phyloP scores from a whole-genome alignment of 2,113 vertebrate species.

The Oreochromis aureus region DNA sequence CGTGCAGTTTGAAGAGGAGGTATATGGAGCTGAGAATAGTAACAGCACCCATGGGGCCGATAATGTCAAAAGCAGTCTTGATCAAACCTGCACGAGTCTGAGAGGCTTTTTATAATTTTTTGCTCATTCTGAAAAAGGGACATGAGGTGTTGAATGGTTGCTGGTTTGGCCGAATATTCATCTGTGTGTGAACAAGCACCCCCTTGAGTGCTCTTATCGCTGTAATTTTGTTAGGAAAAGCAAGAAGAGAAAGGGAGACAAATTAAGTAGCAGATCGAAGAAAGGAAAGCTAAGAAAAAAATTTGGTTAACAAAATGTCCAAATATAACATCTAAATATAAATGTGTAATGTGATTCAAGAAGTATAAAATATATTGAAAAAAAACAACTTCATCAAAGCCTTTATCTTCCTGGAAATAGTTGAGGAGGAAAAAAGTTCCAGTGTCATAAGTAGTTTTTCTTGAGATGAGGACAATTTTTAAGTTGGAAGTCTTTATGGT shows the following conservation, averaged over 20 bases:
- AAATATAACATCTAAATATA: background rate
- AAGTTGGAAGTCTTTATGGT: background rate
- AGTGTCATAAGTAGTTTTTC: background rate
- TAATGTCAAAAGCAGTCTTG: conserved; percentile 32
- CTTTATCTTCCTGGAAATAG: background rate
- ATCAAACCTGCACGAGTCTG: conserved; percentile 8
- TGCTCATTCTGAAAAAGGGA: background rate
- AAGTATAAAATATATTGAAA: background rate
- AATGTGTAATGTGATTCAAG: background rate
- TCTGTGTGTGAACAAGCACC: conserved; percentile 5
- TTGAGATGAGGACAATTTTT: background rate
- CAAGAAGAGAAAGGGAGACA: background rate
- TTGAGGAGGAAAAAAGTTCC: background rate
- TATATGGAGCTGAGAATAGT: conserved; percentile 11
- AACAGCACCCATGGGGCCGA: background rate
- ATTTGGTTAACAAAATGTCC: background rate
- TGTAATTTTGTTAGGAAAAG: background rate
- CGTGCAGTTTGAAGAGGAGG: conserved; percentile 27
- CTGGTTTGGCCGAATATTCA: background rate
- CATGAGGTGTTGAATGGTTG: background rate
- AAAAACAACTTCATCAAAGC: background rate
- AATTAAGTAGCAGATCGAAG: background rate
- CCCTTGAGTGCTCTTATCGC: conserved; percentile 4
- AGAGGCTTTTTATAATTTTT: background rate
- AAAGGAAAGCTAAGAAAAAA: background rate